phyloP scores from a whole-genome alignment of 2,888 invertebrate genomes.

The Leucophenga maculata region DNA sequence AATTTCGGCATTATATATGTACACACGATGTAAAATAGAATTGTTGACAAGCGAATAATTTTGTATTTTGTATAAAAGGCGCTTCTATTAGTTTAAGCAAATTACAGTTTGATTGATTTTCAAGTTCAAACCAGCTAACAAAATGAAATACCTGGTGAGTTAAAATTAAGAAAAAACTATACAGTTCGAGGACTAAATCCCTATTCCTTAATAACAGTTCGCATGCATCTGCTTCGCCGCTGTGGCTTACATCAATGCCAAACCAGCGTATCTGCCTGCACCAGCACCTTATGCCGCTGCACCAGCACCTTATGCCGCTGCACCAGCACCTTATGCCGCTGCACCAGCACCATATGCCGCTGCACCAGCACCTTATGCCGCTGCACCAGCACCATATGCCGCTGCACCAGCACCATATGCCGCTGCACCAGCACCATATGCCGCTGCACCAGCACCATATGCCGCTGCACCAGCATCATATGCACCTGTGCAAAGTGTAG shows the following conservation, averaged over 20 bases:
- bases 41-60: too few species aligned
- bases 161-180: too few species aligned
- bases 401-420: too few species aligned
- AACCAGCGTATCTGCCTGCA: constrained; percentile 27
- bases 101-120: constrained; percentile 61
- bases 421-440: constrained; percentile 47
- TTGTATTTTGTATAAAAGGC: constrained; percentile 51
- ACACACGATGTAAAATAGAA: too few species aligned
- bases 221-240: constrained; percentile 49
- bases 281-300: constrained; percentile 16
- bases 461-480: constrained; percentile 19
- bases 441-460: constrained; percentile 48
- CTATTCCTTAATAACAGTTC: constrained; percentile 40
- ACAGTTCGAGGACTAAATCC: background rate
- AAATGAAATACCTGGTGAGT: constrained; percentile 63
- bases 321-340: too few species aligned
- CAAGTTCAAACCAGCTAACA: constrained; percentile 51
- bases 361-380: too few species aligned
- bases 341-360: too few species aligned
- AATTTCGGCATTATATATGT: constrained; percentile 29
- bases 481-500: background rate
- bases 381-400: too few species aligned
- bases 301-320: too few species aligned
- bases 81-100: constrained; percentile 33
- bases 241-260: constrained; percentile 49